phyloP scores from a whole-genome alignment of 2,888 invertebrate genomes.

The Tethea ocularis region DNA sequence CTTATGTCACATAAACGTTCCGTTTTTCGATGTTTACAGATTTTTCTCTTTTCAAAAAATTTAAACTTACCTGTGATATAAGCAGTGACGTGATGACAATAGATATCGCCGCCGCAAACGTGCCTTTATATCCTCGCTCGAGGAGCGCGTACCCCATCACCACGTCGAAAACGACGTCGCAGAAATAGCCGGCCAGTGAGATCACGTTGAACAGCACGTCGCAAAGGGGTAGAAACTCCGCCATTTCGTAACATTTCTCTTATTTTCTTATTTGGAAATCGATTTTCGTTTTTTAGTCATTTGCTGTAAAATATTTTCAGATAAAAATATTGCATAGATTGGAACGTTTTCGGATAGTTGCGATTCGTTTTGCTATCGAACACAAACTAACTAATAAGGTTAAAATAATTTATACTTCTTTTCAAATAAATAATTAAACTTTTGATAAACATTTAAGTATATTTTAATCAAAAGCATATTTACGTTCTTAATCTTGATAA shows the following conservation, averaged over 20 bases:
- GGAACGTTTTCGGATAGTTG: slow-evolving; percentile 20
- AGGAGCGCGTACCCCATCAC: slow-evolving; percentile 93
- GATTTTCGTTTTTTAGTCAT: slow-evolving; percentile 32
- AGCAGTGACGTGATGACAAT: slow-evolving; percentile 89
- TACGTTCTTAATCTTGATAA: not conserved
- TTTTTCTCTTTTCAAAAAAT: not conserved
- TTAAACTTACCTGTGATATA: slow-evolving; percentile 86
- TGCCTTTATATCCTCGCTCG: slow-evolving; percentile 85
- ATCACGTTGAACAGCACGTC: slow-evolving; percentile 96
- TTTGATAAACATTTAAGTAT: not conserved
- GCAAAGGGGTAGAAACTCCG: slow-evolving; percentile 95
- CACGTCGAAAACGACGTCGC: slow-evolving; percentile 95
- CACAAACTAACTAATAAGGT: not conserved
- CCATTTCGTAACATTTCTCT: slow-evolving; percentile 81
- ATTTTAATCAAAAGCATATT: not conserved
- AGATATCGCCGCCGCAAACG: slow-evolving; percentile 87
- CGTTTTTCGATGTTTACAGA: not conserved
- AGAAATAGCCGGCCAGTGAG: slow-evolving; percentile 94
- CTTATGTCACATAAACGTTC: not conserved
- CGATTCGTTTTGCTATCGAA: not conserved
- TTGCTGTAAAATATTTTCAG: slow-evolving; percentile 35
- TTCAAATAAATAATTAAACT: not conserved
- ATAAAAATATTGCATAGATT: slow-evolving; percentile 15
- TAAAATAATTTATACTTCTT: not conserved
- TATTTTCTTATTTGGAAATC: slow-evolving; percentile 28